phyloP scores from a whole-genome alignment of 2,797 vertebrate genomes.

The Crax fasciolata region DNA sequence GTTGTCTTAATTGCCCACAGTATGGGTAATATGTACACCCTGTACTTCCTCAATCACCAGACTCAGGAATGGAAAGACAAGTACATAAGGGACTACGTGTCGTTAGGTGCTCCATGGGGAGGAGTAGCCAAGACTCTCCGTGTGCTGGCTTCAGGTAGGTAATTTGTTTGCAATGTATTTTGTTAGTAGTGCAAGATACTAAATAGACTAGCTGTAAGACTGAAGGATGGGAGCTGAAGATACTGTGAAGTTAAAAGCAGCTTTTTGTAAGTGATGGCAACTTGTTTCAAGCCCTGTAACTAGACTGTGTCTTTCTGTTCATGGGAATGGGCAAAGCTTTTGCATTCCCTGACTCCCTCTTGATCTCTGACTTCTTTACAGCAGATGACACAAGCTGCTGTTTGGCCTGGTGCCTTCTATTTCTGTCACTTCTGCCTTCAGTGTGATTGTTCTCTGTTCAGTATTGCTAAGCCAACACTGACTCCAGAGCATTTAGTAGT shows the following conservation, averaged over 20 bases:
- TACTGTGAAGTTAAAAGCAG: not conserved
- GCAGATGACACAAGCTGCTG: not conserved
- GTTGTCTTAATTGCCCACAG: conserved; percentile 97
- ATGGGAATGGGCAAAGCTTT: not conserved
- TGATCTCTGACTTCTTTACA: not conserved
- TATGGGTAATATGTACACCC: conserved; percentile 98
- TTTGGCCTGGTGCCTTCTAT: not conserved
- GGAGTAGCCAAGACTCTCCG: conserved; percentile 96
- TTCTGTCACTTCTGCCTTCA: not conserved
- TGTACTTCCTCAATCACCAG: conserved; percentile 97
- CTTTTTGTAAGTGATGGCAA: not conserved
- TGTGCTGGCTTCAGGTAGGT: conserved; percentile 93
- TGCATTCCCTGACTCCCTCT: not conserved
- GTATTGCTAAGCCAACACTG: not conserved
- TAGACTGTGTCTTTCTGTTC: not conserved
- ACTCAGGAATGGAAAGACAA: conserved; percentile 95
- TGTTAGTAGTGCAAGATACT: not conserved
- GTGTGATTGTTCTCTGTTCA: not conserved
- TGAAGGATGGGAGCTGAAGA: not conserved
- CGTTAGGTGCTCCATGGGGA: conserved; percentile 93
- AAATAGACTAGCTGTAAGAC: not conserved
- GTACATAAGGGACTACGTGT: conserved; percentile 92
- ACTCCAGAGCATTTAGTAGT: not conserved
- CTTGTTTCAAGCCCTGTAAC: not conserved
- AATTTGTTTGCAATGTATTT: not conserved